Base-by-base conservation (phyloP, 1,140 invertebrate species). In the Bemisia tabaci region DNA sequence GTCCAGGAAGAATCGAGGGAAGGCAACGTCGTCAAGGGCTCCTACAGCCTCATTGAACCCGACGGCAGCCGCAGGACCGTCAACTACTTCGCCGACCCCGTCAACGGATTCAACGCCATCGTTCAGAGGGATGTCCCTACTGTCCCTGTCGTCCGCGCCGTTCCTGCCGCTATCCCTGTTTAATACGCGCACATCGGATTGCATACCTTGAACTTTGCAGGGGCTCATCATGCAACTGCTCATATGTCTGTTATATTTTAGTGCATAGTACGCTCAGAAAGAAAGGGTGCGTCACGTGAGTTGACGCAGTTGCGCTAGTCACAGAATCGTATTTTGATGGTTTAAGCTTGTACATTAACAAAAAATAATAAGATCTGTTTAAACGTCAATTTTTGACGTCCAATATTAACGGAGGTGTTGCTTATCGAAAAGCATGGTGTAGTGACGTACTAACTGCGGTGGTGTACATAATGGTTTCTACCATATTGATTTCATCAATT, bases 81-180 rank as follows among this genome's bases (percentile, higher is more conserved):
- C 23, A 80, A 83, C 64, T 86, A 85, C 68, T 82, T 81, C 5
- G 82, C 83, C 2, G 84, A 85, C 70, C 70, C 78, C 23, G 79
- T 84, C 64, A 81, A 81, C 69, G 85, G 85, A 62, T 86, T 85
- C 75, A 84, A 85, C 74, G 85, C 85, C 9, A 81, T 85, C 33
- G 84, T 86, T 0, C 80, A 82, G 63, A 82, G 80, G 25, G 80
- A 82, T 69, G 67, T 27, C 65, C 72, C 17, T 5, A 48, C 33
- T n/a, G 68, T 69, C 1, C 25, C 27, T 11, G 58, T 33, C 1
- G n/a, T 66, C 2, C 17, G 60, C 11, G 62, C 62, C 59, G 68
- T 63, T 23, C 60, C 71, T 12, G 66, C 65, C 23, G 60, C 59
- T 11, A 26, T 24, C 26, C 26, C 26, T 26, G 21, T 60, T 9